Conservation (phyloP, 1,140 invertebrate species). For the Pseudomyrmex dendroicus region DNA sequence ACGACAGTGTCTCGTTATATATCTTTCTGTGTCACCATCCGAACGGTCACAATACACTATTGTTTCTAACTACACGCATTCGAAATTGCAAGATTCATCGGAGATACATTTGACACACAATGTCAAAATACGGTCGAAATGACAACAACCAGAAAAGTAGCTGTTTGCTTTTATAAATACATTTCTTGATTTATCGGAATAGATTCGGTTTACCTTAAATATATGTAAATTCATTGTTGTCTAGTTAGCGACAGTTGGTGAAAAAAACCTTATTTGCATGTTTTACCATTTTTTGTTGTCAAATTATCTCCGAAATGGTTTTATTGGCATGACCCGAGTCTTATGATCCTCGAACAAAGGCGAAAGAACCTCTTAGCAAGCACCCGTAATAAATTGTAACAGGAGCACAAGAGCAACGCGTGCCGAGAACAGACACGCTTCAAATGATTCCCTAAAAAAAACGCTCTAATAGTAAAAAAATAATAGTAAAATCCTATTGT, state of each 20-base stretch:
- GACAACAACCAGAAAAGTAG: too few species aligned
- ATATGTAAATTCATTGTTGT: too few species aligned
- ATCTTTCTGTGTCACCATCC: slow-evolving; percentile 2
- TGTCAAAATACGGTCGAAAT: too few species aligned
- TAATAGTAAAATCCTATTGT: slow-evolving; percentile 80
- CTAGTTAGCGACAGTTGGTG: too few species aligned
- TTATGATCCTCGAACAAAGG: slow-evolving; percentile 50
- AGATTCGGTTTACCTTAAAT: too few species aligned
- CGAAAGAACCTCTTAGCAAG: slow-evolving; percentile 39
- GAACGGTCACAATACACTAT: background rate
- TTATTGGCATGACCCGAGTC: background rate
- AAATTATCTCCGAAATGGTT: slow-evolving; percentile 32
- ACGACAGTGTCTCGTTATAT: slow-evolving; percentile 58
- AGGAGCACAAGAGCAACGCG: slow-evolving; percentile 62
- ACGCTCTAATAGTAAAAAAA: slow-evolving; percentile 74
- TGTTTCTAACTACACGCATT: too few species aligned
- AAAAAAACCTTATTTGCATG: too few species aligned
- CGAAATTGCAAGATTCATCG: too few species aligned
- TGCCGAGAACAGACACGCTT: slow-evolving; percentile 70
- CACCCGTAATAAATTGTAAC: slow-evolving; percentile 73
- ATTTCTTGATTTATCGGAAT: too few species aligned
- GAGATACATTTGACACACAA: too few species aligned
- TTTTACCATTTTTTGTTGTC: background rate
- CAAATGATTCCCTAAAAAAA: slow-evolving; percentile 66
- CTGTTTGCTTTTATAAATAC: too few species aligned